Conservation (phyloP, 2,888 invertebrate genomes). For the Esperia sulphurella region DNA sequence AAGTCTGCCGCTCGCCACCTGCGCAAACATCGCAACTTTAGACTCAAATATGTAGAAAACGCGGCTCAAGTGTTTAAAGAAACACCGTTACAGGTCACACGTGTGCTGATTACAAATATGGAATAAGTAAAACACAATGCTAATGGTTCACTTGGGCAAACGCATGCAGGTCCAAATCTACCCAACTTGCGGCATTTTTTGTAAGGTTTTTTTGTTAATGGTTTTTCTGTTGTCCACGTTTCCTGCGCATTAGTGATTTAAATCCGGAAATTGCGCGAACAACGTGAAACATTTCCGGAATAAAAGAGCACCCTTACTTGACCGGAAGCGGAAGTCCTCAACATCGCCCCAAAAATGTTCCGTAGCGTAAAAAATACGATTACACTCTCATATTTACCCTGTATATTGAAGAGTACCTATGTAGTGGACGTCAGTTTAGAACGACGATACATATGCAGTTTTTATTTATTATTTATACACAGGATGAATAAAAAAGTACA, state of each 20-base stretch:
- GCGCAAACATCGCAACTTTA: constrained; percentile 6
- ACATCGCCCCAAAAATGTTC: not conserved
- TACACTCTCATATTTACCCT: no score
- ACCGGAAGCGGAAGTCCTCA: not conserved
- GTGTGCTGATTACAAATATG: constrained; percentile 32
- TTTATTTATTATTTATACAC: no score
- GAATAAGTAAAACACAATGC: no score
- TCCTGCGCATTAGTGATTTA: not conserved
- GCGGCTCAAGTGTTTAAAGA: constrained; percentile 48
- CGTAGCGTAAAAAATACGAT: no score
- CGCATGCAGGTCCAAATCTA: no score
- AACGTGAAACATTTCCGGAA: not conserved
- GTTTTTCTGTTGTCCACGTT: not conserved
- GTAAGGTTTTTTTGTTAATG: not conserved
- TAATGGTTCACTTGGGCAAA: no score
- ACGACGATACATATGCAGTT: no score
- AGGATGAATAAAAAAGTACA: no score
- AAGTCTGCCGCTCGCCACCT: constrained; percentile 78
- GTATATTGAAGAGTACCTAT: no score
- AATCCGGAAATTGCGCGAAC: not conserved
- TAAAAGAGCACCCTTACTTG: not conserved
- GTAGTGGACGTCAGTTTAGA: no score
- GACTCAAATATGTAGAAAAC: constrained; percentile 1
- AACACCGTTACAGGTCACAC: constrained; percentile 30
- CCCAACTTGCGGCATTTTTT: no score